Evolutionary conservation across 2,888 invertebrate genomes (phyloP).

Genomic region (Philaethria dido): DNA sequence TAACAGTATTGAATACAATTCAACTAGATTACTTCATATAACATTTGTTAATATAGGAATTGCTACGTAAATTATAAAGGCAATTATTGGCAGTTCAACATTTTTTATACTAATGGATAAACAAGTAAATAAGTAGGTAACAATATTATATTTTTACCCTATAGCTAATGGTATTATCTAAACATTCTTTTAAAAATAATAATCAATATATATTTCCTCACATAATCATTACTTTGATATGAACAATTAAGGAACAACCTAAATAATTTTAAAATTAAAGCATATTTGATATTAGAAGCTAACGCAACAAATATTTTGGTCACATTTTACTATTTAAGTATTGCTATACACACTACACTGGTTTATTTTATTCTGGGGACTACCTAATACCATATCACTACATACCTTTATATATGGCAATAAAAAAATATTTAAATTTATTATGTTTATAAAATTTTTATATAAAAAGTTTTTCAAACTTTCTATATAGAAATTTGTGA

Average conservation of each 20-base stretch:
- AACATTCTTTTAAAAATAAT: background rate
- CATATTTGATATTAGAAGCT: too few species aligned
- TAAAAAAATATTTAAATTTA: too few species aligned
- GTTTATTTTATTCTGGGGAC: too few species aligned
- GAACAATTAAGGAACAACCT: background rate
- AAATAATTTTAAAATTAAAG: too few species aligned
- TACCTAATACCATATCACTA: too few species aligned
- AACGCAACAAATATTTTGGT: too few species aligned
- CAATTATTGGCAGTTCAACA: constrained; percentile 25
- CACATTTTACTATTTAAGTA: too few species aligned
- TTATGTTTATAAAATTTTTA: too few species aligned
- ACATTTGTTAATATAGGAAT: background rate
- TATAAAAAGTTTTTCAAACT: too few species aligned
- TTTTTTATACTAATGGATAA: background rate
- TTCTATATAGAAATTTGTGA: too few species aligned
- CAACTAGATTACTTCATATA: background rate
- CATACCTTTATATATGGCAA: too few species aligned
- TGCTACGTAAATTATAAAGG: constrained; percentile 18
- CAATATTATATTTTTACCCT: background rate
- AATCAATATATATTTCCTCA: background rate
- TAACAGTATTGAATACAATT: background rate
- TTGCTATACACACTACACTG: too few species aligned
- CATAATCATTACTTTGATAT: constrained; percentile 1
- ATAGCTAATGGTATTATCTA: background rate
- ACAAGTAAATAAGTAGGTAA: background rate